Base-by-base conservation (phyloP, 2,113 vertebrate species). In the Tragelaphus buxtoni region DNA sequence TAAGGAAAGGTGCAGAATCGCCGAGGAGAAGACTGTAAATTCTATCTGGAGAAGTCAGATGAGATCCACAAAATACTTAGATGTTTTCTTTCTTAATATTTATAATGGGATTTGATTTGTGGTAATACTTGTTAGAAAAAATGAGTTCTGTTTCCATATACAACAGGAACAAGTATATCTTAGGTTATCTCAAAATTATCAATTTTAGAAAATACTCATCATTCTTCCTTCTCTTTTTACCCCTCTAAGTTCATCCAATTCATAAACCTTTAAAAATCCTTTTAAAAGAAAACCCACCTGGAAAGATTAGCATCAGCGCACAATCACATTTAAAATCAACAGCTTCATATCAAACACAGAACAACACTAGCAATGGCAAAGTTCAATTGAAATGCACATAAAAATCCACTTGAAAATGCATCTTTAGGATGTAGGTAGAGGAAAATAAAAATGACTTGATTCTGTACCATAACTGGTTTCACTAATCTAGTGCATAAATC, bases 321-420 rank as follows among this genome's bases (percentile, higher is more conserved):
- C 42, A 94, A 65, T 45, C 81, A 88, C 45, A 93, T 81, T 55
- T 89, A 72, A 94, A 82, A 94, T 83, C 9, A 95, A 63, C 56
- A 61, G 39, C 85, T 96, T 77, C 47, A 60, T 20, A 92, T 45
- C 60, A 98, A 88, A 95, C 85, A 95, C 92, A 97, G 94, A 97
- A 80, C 47, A 95, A 81, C 65, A 95, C 91, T 72, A 97, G 81
- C 96, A 97, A 97, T 93, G 93, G 91, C 93, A 96, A 98, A 91
- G 88, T 88, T 92, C 42, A 76, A 65, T n/a, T 53, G 84, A 94
- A 95, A 93, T 51, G 83, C 39, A 90, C 60, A 94, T 49, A 90
- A 77, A 97, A 76, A 90, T 49, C 28, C 45, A 82, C 47, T 65
- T 89, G 85, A 87, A 96, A 96, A 95, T 79, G 61, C 26, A 39